Percentiles rank a stretch among this genome's conserved stretches.
These are phyloP conservation scores for Hyppa rectilinea DNA, from an alignment of 2,888 invertebrate species.

Conservation along the genomic window DNA sequence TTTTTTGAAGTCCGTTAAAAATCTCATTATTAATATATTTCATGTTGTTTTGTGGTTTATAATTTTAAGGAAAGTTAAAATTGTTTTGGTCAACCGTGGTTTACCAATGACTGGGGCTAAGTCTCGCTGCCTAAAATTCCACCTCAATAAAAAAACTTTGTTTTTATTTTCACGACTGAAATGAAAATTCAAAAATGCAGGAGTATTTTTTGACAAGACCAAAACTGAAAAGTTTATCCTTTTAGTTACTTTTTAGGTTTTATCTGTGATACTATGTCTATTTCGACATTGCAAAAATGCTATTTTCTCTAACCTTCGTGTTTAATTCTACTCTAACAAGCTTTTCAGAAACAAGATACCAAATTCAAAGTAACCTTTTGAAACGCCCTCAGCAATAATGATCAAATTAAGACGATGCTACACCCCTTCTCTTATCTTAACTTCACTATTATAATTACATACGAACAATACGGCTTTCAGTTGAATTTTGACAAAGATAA, in stretches of 20 bases:
- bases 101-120: not conserved
- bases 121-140: not conserved
- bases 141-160: not conserved
- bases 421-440: constrained; percentile 54
- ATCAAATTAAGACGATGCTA: constrained; percentile 45
- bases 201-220: not conserved
- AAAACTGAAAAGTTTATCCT: no score
- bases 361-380: constrained; percentile 25
- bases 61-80: constrained; percentile 2
- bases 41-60: constrained; percentile 3
- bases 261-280: no score
- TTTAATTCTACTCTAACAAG: not conserved
- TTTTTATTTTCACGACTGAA: not conserved
- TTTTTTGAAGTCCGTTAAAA: no score
- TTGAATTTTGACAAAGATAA: constrained; percentile 62
- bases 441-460: constrained; percentile 58
- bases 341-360: constrained; percentile 8
- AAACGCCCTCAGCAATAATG: constrained; percentile 30
- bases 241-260: no score
- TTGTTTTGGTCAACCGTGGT: not conserved
- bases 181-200: not conserved
- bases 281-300: not conserved
- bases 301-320: not conserved
- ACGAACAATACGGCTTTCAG: constrained; percentile 44
- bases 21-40: constrained; percentile 5